Evolutionary conservation across 1,140 invertebrate genomes (phyloP).

Genomic region (Palaemon carinicauda): DNA sequence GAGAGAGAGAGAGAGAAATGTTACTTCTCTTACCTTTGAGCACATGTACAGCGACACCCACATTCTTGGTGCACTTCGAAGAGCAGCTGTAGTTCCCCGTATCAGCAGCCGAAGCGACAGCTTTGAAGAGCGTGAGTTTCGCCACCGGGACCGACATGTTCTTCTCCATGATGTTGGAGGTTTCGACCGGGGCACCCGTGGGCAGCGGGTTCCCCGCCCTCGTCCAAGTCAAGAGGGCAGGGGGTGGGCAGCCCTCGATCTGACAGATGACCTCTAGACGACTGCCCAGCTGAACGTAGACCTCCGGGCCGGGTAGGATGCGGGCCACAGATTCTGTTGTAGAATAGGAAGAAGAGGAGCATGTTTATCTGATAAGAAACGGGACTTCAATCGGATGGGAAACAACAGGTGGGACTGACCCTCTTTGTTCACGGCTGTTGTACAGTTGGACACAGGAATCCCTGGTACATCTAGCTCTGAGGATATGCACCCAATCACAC

Average conservation of each 20-base stretch:
- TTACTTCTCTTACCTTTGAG: constrained; percentile 16
- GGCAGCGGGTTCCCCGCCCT: background rate
- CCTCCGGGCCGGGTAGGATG: background rate
- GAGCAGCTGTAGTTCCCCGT: constrained; percentile 37
- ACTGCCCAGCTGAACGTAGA: constrained; percentile 21
- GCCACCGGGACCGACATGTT: background rate
- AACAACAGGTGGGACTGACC: too few species aligned
- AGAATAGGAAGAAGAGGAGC: background rate
- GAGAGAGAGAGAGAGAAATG: too few species aligned
- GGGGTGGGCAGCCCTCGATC: constrained; percentile 17
- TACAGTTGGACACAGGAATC: too few species aligned
- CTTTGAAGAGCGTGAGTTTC: background rate
- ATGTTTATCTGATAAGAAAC: too few species aligned
- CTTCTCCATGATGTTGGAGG: background rate
- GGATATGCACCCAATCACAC: too few species aligned
- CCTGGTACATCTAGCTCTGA: too few species aligned
- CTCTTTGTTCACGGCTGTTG: too few species aligned
- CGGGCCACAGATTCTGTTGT: background rate
- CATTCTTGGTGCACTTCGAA: constrained; percentile 25
- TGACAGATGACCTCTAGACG: constrained; percentile 26
- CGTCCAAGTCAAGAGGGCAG: constrained; percentile 22
- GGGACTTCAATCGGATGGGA: too few species aligned
- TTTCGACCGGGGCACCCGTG: background rate
- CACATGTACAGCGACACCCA: constrained; percentile 39
- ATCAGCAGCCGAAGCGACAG: background rate